phyloP scores from a whole-genome alignment of 53 echinoderm and acorn worm genomes.

The Luidia sarsii region DNA sequence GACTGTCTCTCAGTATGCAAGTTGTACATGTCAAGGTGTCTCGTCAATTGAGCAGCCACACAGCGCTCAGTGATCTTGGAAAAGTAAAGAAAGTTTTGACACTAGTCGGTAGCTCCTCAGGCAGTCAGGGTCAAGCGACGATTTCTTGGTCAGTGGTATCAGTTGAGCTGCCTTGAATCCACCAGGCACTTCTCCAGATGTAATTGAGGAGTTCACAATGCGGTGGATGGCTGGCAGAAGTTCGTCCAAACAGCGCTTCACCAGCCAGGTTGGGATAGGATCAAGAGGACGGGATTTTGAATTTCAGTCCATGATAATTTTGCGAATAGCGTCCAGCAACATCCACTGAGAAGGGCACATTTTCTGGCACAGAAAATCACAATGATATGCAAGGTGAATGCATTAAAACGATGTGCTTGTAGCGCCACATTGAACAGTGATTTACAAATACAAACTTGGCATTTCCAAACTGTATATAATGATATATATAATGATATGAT shows the following conservation, averaged over 20 bases:
- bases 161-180: too few species aligned
- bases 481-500: too few species aligned
- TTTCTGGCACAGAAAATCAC: too few species aligned
- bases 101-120: conserved; percentile 54
- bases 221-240: conserved; percentile 39
- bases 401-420: too few species aligned
- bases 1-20: conserved; percentile 51
- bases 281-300: conserved; percentile 54
- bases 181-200: conserved; percentile 50
- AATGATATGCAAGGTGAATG: too few species aligned
- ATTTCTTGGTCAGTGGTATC: conserved; percentile 55
- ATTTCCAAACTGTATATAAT: too few species aligned
- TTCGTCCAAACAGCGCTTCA: conserved; percentile 24
- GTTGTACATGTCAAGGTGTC: conserved; percentile 29
- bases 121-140: conserved; percentile 22
- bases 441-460: too few species aligned
- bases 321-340: conserved; percentile 5
- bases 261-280: conserved; percentile 52
- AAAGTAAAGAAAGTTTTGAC: conserved; percentile 54
- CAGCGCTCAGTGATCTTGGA: conserved; percentile 48
- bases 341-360: conserved; percentile 3
- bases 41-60: conserved; percentile 30
- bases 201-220: conserved; percentile 56
- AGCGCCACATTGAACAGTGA: too few species aligned
- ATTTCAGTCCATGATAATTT: conserved; percentile 49